Evolutionary conservation across 2,888 invertebrate species (phyloP).

Genomic region (Orthosia incerta): DNA sequence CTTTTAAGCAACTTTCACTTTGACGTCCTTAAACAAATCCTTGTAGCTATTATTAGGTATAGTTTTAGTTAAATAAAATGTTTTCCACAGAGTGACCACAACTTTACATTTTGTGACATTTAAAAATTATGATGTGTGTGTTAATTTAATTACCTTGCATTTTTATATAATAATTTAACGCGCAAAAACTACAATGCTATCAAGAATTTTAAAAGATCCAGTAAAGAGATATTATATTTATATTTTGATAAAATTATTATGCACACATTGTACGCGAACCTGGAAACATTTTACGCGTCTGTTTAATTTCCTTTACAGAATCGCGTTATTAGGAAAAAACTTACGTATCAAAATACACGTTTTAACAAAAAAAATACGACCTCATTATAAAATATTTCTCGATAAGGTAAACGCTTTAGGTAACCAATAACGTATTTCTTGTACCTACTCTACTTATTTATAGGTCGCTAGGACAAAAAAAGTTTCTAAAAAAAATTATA

Average conservation of each 20-base stretch:
- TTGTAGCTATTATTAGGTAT: neutral
- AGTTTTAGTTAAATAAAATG: neutral
- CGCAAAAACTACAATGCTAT: constrained; percentile 5
- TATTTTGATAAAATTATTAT: neutral
- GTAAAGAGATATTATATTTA: neutral
- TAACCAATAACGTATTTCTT: constrained; percentile 7
- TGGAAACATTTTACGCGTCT: neutral
- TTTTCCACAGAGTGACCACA: constrained; percentile 2
- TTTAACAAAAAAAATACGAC: constrained; percentile 22
- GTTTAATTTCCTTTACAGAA: constrained; percentile 5
- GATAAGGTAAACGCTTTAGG: constrained; percentile 9
- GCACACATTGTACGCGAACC: neutral
- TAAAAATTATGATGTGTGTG: constrained; percentile 43
- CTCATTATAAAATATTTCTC: constrained; percentile 38
- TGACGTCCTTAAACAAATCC: neutral
- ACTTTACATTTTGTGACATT: constrained; percentile 38
- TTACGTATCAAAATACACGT: neutral
- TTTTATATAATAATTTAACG: constrained; percentile 19
- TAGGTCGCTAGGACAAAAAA: no score
- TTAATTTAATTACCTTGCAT: constrained; percentile 43
- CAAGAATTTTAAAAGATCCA: constrained; percentile 3
- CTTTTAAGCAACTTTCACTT: neutral
- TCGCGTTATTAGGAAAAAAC: neutral
- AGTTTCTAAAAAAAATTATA: no score
- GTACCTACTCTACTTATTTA: no score